Evolutionary conservation across 2,113 vertebrate species (phyloP).

Genomic region (Hirundichthys speculiger): DNA sequence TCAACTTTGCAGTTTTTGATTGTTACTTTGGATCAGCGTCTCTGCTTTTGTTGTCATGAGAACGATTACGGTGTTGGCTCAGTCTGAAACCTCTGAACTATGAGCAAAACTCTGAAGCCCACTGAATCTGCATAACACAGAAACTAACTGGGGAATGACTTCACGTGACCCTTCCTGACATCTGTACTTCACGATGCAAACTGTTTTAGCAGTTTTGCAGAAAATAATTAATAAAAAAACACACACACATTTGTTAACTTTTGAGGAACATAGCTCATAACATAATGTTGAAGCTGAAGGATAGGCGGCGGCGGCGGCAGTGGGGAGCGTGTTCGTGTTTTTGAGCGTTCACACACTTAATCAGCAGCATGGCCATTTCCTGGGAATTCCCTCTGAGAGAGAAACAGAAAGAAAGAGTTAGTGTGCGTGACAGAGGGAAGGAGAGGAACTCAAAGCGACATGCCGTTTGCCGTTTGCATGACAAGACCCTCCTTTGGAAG

Average conservation of each 20-base stretch:
- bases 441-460: constrained; percentile 46
- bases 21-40: too few species aligned
- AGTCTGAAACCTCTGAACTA: too few species aligned
- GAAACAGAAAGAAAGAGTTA: constrained; percentile 12
- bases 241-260: constrained; percentile 37
- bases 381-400: constrained; percentile 65
- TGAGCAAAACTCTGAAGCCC: too few species aligned
- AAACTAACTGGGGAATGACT: neutral
- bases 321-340: constrained; percentile 27
- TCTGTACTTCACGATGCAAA: neutral
- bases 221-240: too few species aligned
- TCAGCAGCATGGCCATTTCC: constrained; percentile 53
- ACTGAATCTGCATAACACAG: too few species aligned
- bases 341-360: constrained; percentile 51
- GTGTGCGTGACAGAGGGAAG: constrained; percentile 6
- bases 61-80: too few species aligned
- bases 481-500: constrained; percentile 30
- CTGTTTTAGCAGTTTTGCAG: too few species aligned
- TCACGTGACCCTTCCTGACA: neutral
- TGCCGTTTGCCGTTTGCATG: constrained; percentile 35
- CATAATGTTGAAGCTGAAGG: constrained; percentile 1
- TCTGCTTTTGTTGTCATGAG: too few species aligned
- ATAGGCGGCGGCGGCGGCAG: neutral
- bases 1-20: too few species aligned
- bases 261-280: neutral